Percentiles rank a stretch among this genome's conserved stretches.
These are phyloP conservation scores for Xylocampa areola DNA, from an alignment of 2,888 invertebrate species.

Conservation along the genomic window DNA sequence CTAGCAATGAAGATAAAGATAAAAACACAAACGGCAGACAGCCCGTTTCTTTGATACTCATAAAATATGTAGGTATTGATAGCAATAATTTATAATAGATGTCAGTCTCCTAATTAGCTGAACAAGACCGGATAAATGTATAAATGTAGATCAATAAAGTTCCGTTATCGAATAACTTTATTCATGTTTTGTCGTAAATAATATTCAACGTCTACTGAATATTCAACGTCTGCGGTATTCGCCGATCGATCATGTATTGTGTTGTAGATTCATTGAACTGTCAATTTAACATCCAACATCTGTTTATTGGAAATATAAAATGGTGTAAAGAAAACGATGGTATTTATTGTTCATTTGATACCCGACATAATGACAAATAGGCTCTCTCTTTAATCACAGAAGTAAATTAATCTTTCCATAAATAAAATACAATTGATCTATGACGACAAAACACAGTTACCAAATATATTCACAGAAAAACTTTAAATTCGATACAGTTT, in stretches of 20 bases:
- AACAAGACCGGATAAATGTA: constrained; percentile 43
- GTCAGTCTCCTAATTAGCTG: constrained; percentile 22
- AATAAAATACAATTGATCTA: no score
- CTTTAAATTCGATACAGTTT: not conserved
- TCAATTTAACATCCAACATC: constrained; percentile 29
- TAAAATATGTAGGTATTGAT: constrained; percentile 20
- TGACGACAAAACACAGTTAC: not conserved
- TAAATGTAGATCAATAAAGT: constrained; percentile 42
- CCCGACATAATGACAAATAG: no score
- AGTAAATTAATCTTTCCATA: no score
- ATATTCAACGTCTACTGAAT: constrained; percentile 43
- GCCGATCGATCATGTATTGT: constrained; percentile 44
- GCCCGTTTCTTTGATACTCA: constrained; percentile 8
- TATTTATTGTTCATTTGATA: not conserved
- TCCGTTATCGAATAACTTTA: constrained; percentile 43
- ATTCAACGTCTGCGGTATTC: constrained; percentile 34
- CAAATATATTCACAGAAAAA: not conserved
- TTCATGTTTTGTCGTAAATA: constrained; percentile 48
- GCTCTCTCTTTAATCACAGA: no score
- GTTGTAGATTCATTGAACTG: constrained; percentile 41
- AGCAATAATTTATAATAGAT: constrained; percentile 17
- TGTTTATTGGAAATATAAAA: constrained; percentile 32
- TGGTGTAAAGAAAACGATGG: not conserved
- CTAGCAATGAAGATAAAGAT: not conserved
- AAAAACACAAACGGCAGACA: constrained; percentile 5